Base-by-base conservation (phyloP, 2,113 vertebrate species). In the Cairina moschata region DNA sequence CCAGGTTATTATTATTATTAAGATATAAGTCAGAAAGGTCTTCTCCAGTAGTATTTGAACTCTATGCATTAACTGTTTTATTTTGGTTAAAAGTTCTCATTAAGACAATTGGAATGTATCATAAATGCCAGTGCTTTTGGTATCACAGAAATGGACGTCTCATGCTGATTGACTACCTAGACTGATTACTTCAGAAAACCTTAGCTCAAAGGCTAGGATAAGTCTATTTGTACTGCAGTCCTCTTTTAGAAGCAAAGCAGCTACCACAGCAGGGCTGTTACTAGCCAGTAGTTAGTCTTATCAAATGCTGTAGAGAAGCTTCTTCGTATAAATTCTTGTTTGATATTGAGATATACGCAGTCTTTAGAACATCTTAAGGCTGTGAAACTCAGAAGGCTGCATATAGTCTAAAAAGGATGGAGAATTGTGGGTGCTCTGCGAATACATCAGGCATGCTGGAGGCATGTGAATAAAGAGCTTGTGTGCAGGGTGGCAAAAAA, bases 101-200 rank as follows among this genome's bases (percentile, higher is more conserved):
- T 56, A 38, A 75, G 74, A 60, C 9, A 76, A 52, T 12, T 52
- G 23, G 22, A 72, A 73, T 83, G 38, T 28, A 14, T 55, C 1
- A 2, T 42, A 38, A 67, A 54, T 48, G 26, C 44, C 34, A 34
- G 20, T 75, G 71, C 42, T 69, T 52, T 10, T 82, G 31, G 28
- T 55, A 46, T 16, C 26, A 50, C 0, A 1, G 58, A 86, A 77
- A 15, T 8, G 38, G 59, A 29, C 1, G 0, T 36, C n/a, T 83
- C 48, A 15, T 52, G 48, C 25, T 82, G 17, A 12, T 36, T 90
- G 23, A n/a, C 38, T 55, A 1, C 34, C 34, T 50, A 75, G 40
- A 29, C 21, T 25, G 48, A 68, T 65, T 31, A 6, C 11, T 55
- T 67, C n/a, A 75, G 78, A 63, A 79, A 68, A 60, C 31, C 38